phyloP scores from a whole-genome alignment of 2,113 vertebrate species.

The Planiliza haematocheilus region DNA sequence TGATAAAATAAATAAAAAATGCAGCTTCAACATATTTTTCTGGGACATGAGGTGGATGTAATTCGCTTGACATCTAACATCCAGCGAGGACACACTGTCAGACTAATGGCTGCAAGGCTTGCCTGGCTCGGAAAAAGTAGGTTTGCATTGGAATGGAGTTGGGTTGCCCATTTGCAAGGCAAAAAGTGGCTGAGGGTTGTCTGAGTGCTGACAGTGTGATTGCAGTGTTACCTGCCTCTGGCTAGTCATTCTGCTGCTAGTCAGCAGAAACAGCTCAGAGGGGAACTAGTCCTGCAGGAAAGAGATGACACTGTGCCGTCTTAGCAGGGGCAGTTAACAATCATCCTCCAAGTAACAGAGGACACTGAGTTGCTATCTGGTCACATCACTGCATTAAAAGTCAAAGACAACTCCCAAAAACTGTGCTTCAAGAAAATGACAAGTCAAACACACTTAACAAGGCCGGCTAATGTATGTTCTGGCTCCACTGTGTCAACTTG shows the following conservation, averaged over 20 bases:
- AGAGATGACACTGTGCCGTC: slow-evolving; percentile 22
- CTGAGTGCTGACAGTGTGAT: slow-evolving; percentile 52
- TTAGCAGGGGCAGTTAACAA: not conserved
- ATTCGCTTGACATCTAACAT: slow-evolving; percentile 7
- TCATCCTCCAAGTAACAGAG: slow-evolving; percentile 3
- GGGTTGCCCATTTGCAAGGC: slow-evolving; percentile 75
- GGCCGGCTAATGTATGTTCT: slow-evolving; percentile 3
- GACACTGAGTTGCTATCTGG: slow-evolving; percentile 3
- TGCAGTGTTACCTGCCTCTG: slow-evolving; percentile 44
- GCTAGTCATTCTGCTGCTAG: slow-evolving; percentile 46
- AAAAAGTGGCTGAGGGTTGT: slow-evolving; percentile 46
- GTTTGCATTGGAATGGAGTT: slow-evolving; percentile 63
- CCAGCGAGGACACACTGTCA: not conserved
- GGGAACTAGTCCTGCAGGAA: slow-evolving; percentile 26
- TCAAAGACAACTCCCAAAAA: slow-evolving; percentile 40
- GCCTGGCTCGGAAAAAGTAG: slow-evolving; percentile 54
- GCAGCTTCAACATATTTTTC: too few relatives aligned
- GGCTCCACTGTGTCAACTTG: slow-evolving; percentile 39
- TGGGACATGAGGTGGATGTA: not conserved
- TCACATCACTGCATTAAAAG: slow-evolving; percentile 27
- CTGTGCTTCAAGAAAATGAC: slow-evolving; percentile 11
- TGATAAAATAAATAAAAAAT: not conserved
- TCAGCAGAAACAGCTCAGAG: slow-evolving; percentile 59
- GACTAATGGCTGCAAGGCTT: slow-evolving; percentile 33
- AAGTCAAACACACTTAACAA: slow-evolving; percentile 37